phyloP scores from a whole-genome alignment of 2,888 invertebrate species.

The Cinara cedri region DNA sequence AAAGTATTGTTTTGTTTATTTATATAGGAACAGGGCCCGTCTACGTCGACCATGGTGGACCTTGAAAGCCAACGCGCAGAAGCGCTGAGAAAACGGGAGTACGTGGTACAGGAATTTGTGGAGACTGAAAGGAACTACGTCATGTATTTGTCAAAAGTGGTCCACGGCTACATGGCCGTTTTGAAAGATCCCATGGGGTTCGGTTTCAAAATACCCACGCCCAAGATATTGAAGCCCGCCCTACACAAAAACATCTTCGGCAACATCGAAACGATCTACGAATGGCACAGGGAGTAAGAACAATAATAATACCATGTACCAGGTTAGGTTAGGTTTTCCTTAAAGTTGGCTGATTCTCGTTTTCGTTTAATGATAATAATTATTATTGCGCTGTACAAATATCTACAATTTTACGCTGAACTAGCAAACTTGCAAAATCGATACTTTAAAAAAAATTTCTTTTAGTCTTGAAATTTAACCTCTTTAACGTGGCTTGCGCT shows the following conservation, averaged over 20 bases:
- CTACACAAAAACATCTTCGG: slow-evolving; percentile 98
- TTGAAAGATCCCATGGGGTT: slow-evolving; percentile 70
- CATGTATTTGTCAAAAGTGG: slow-evolving; percentile 82
- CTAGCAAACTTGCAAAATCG: too few species aligned
- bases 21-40: slow-evolving; percentile 44
- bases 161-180: slow-evolving; percentile 81
- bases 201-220: slow-evolving; percentile 79
- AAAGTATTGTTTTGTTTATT: too few species aligned
- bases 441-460: too few species aligned
- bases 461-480: too few species aligned
- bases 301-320: too few species aligned
- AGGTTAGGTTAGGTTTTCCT: too few species aligned
- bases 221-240: slow-evolving; percentile 81
- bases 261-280: slow-evolving; percentile 95
- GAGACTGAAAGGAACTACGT: slow-evolving; percentile 94
- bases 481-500: too few species aligned
- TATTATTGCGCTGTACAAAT: too few species aligned
- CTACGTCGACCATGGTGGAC: background rate
- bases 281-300: slow-evolving; percentile 96
- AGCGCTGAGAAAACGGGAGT: slow-evolving; percentile 74
- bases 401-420: too few species aligned
- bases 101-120: slow-evolving; percentile 87
- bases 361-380: too few species aligned
- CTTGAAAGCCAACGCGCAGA: slow-evolving; percentile 57
- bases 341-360: too few species aligned